A percentile compares a stretch with the other conserved stretches of the same genome.
These are phyloP conservation scores for Xylota segnis DNA, from an alignment of 2,888 invertebrate species.

Conservation along the genomic window DNA sequence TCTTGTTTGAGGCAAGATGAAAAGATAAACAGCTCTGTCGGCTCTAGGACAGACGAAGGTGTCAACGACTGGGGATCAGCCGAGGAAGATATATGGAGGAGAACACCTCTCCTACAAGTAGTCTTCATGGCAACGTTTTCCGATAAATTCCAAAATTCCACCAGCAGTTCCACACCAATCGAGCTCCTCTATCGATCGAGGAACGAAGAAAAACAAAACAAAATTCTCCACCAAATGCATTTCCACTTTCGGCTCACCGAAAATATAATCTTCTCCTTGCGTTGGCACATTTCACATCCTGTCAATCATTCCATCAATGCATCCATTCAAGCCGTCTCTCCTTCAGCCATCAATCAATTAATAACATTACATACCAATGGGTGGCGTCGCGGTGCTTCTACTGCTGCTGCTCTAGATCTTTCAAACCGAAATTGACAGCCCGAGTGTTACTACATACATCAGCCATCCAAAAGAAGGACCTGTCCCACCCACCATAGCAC, in stretches of 20 bases:
- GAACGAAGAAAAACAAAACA: no score
- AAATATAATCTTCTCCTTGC: constrained; percentile 40
- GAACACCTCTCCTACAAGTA: no score
- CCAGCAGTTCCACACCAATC: no score
- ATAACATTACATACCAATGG: constrained; percentile 69
- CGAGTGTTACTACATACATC: constrained; percentile 64
- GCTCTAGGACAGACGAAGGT: no score
- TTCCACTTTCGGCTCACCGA: constrained; percentile 3
- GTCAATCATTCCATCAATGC: constrained; percentile 72
- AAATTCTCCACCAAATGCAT: constrained; percentile 23
- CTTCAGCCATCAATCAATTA: constrained; percentile 77
- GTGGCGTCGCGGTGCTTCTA: constrained; percentile 10
- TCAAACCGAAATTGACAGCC: constrained; percentile 71
- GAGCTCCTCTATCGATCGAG: no score
- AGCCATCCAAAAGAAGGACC: constrained; percentile 49
- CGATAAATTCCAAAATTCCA: no score
- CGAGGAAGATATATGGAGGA: no score
- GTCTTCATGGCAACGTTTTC: no score
- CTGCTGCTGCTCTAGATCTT: constrained; percentile 63
- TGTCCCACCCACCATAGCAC: constrained; percentile 45
- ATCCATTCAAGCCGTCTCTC: constrained; percentile 62
- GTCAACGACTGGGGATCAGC: no score
- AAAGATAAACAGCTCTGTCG: no score
- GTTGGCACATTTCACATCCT: constrained; percentile 51
- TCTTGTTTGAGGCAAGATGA: no score